phyloP scores from a whole-genome alignment of 2,888 invertebrate species.

The Phrixothrix hirtus region DNA sequence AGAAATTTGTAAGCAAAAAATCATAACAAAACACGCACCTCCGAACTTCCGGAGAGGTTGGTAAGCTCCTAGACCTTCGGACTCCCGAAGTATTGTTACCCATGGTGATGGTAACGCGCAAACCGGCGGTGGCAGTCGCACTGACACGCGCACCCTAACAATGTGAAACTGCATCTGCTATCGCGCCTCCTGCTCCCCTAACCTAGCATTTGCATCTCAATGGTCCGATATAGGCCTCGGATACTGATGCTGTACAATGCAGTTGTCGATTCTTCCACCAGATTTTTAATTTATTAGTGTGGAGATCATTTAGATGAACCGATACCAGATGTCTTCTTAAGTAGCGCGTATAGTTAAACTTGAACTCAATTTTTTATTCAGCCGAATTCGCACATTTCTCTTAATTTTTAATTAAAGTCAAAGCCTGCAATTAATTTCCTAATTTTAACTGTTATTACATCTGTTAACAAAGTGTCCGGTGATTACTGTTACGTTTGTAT shows the following conservation, averaged over 20 bases:
- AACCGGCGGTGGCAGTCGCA: slow-evolving; percentile 25
- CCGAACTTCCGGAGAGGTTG: slow-evolving; percentile 69
- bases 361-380: too few relatives aligned
- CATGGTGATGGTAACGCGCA: slow-evolving; percentile 41
- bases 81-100: slow-evolving; percentile 49
- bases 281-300: slow-evolving; percentile 11
- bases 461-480: too few relatives aligned
- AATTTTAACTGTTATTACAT: too few relatives aligned
- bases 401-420: too few relatives aligned
- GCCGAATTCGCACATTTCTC: too few relatives aligned
- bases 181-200: slow-evolving; percentile 41
- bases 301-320: slow-evolving; percentile 1
- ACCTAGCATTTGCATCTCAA: slow-evolving; percentile 48
- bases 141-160: slow-evolving; percentile 38
- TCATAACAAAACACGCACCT: slow-evolving; percentile 17
- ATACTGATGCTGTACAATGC: slow-evolving; percentile 21
- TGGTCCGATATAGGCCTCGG: slow-evolving; percentile 37
- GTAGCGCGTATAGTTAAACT: too few relatives aligned
- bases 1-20: too few relatives aligned
- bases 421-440: too few relatives aligned
- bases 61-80: slow-evolving; percentile 70
- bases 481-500: too few relatives aligned
- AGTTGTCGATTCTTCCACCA: slow-evolving; percentile 4
- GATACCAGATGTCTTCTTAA: background rate
- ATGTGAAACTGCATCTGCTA: slow-evolving; percentile 42